phyloP scores from a whole-genome alignment of 2,113 vertebrate genomes.

The Rana temporaria region DNA sequence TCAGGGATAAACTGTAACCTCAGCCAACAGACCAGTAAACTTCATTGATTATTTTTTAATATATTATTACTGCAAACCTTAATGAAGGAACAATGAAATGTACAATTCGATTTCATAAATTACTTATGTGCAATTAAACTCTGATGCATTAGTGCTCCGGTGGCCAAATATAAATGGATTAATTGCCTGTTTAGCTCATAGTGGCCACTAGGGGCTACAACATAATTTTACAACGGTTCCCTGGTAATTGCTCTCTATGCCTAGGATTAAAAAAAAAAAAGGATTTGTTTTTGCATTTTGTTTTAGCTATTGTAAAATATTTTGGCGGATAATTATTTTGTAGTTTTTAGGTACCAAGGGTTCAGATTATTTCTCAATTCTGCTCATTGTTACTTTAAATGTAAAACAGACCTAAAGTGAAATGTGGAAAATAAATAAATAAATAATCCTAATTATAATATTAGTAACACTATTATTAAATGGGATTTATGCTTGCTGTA shows the following conservation, averaged over 20 bases:
- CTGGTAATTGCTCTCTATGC: not conserved
- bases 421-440: not conserved
- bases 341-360: not conserved
- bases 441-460: too few species aligned
- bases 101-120: slow-evolving; percentile 30
- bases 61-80: slow-evolving; percentile 34
- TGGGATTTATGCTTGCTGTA: too few species aligned
- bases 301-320: not conserved
- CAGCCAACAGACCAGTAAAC: not conserved
- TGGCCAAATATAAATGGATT: slow-evolving; percentile 36
- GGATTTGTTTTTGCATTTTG: not conserved
- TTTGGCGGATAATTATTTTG: not conserved
- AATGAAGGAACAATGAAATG: slow-evolving; percentile 42
- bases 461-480: too few species aligned
- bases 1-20: not conserved
- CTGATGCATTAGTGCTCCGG: slow-evolving; percentile 41
- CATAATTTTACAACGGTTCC: not conserved
- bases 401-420: slow-evolving; percentile 17
- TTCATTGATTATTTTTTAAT: slow-evolving; percentile 13
- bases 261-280: not conserved
- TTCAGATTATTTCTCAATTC: not conserved
- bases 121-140: slow-evolving; percentile 47
- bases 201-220: slow-evolving; percentile 16
- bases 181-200: slow-evolving; percentile 15
- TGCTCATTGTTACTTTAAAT: slow-evolving; percentile 1